Evolutionary conservation across 92 coral and sea anemone species (phyloP), one percentile per base, ranked within the genome.

Genomic region (Parazoanthus darwini): DNA sequence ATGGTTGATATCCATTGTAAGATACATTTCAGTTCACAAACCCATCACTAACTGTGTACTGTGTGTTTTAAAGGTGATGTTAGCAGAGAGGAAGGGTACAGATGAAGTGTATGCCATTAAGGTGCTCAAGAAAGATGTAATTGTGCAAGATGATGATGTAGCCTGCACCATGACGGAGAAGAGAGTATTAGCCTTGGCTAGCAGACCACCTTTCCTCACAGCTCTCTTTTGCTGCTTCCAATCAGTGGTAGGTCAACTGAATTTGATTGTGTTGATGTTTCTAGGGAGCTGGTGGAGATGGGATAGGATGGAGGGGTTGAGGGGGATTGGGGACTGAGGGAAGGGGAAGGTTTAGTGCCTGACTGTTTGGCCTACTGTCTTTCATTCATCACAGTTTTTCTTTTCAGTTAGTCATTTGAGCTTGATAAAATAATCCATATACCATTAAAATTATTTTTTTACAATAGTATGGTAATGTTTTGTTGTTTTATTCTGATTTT

Each of bases 161-260:
- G 99, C 96, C 54, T 97, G 99, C 73, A 95, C 99, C 66, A 97
- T 97, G 99, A 97, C 98, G 23, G 99, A 97, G 80, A 97, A 97
- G 89, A 88, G 99, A 78, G 98, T 97, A 8, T 82, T 97, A 59
- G 98, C 95, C 29, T 88, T 97, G 77, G 88, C 90, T 25, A 91
- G 95, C 54, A 96, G 96, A 76, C 99, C 99, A 76, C 97, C 99
- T 35, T 97, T 97, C 87, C 96, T 97, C 36, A 97, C 99, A 6
- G 92, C 96, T 38, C 92, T 97, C 54, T 97, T 97, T 87, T 97
- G 99, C 91, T 97, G 99, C 74, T 97, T 97, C 85, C 99, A 97
- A 82, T 95, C 99, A 72, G 39, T 93, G 88, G 99, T 97, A 77
- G 20, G 68, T 63, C 16, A 63, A 63, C 68, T 22, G 25, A 3